Base-by-base conservation (phyloP, 2,888 invertebrate genomes). In the Amphipoea lucens region DNA sequence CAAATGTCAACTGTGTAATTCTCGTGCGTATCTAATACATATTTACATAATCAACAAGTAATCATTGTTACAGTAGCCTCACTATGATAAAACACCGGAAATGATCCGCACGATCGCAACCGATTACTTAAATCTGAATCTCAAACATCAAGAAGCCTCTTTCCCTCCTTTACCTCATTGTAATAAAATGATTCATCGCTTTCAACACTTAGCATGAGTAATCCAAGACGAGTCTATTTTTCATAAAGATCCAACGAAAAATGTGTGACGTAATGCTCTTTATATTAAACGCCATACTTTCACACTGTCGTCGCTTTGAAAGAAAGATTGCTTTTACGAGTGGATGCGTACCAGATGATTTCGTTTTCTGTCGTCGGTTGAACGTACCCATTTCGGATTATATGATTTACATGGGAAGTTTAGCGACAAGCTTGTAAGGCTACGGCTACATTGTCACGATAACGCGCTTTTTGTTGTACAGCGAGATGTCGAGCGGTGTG, bases 311-410 rank as follows among this genome's bases (percentile, higher is more conserved):
- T 85, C 88, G 86, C 74, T 88, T 87, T 92, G 93, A 93, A 92
- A 93, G 92, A 93, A 92, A 93, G 88, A 94, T 93, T 91, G 91
- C 91, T 90, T 91, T 91, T 89, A 88, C 89, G 83, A 89, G 84
- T 92, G 92, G 92, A 90, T 91, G 91, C 90, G 83, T 87, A 88
- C 91, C 95, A 95, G 92, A 93, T 95, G 95, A 95, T 93, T 91
- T 91, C 91, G 90, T 92, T 93, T 90, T 90, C 91, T 94, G 95
- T 95, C 95, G 90, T 89, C 95, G 87, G 86, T 79, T 90, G 84
- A 87, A 88, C 77, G 88, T 88, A 88, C 90, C 87, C 87, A 82
- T 88, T 90, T 89, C 87, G 85, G 83, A 86, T 87, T 84, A 89
- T 84, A 87, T 92, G 94, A 94, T 94, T 94, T 93, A 93, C 93